phyloP scores from a whole-genome alignment of 2,888 invertebrate species.

The Poecilus cupreus region DNA sequence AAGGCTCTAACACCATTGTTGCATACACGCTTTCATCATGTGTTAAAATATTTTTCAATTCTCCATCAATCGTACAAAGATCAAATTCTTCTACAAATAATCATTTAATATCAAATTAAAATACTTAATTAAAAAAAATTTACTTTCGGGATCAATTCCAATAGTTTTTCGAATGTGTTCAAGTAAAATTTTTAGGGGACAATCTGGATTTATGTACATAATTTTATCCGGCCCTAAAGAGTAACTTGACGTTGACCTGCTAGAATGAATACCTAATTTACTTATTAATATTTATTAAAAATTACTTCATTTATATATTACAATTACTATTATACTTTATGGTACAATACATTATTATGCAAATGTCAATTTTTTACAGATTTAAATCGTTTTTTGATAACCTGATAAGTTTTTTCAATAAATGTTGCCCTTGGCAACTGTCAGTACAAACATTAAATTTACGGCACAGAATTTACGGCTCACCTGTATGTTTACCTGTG shows the following conservation, averaged over 20 bases:
- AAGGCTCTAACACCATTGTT: constrained; percentile 65
- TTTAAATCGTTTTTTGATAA: neutral
- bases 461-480: neutral
- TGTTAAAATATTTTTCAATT: constrained; percentile 64
- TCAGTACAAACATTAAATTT: constrained; percentile 69
- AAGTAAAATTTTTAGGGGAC: constrained; percentile 69
- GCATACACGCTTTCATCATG: constrained; percentile 64
- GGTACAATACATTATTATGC: constrained; percentile 63
- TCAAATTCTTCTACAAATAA: constrained; percentile 66
- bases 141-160: constrained; percentile 62
- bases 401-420: constrained; percentile 7
- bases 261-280: neutral
- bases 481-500: neutral
- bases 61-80: constrained; percentile 67
- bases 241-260: neutral
- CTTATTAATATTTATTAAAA: neutral
- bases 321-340: constrained; percentile 61
- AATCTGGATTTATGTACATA: constrained; percentile 68
- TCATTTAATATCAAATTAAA: constrained; percentile 11
- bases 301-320: neutral
- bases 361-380: neutral
- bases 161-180: constrained; percentile 68
- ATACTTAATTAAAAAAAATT: neutral
- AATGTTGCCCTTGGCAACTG: constrained; percentile 70
- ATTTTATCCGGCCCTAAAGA: constrained; percentile 31